These are phyloP conservation scores for Anagrus nilaparvatae DNA, from an alignment of 1,140 invertebrate genomes.

Conservation along the genomic window DNA sequence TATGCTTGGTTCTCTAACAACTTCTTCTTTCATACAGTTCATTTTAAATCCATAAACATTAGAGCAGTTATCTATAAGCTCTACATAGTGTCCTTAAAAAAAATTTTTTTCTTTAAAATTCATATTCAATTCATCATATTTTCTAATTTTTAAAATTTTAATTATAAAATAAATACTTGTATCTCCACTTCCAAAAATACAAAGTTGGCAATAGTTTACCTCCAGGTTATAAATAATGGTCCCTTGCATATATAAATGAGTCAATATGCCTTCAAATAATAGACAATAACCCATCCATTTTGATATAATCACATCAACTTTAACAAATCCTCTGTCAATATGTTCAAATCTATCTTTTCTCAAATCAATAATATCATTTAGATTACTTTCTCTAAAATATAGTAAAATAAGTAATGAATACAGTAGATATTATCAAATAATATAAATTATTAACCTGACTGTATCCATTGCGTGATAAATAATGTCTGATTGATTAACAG, in stretches of 20 bases:
- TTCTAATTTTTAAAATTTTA: background rate
- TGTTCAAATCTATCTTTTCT: constrained; percentile 86
- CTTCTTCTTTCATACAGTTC: constrained; percentile 82
- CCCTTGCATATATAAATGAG: constrained; percentile 78
- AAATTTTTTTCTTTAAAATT: constrained; percentile 2
- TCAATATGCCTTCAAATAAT: constrained; percentile 97
- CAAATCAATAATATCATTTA: constrained; percentile 63
- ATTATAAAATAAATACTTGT: constrained; percentile 54
- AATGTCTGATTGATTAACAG: constrained; percentile 80
- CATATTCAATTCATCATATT: constrained; percentile 3
- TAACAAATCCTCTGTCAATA: constrained; percentile 60
- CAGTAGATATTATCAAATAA: constrained; percentile 8
- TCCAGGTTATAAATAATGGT: constrained; percentile 74
- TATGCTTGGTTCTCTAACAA: constrained; percentile 79
- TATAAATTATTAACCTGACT: constrained; percentile 55
- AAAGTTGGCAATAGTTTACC: constrained; percentile 82
- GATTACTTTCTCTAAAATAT: constrained; percentile 52
- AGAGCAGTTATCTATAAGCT: constrained; percentile 79
- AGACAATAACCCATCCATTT: constrained; percentile 99
- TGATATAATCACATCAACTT: constrained; percentile 93
- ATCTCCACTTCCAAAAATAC: constrained; percentile 80
- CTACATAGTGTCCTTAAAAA: constrained; percentile 53
- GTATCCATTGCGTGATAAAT: constrained; percentile 78
- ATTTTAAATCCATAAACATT: constrained; percentile 97
- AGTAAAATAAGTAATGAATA: constrained; percentile 11